Evolutionary conservation across 1,140 invertebrate genomes (phyloP), one percentile per base, ranked within the genome.

Genomic region (Bombus polaris): DNA sequence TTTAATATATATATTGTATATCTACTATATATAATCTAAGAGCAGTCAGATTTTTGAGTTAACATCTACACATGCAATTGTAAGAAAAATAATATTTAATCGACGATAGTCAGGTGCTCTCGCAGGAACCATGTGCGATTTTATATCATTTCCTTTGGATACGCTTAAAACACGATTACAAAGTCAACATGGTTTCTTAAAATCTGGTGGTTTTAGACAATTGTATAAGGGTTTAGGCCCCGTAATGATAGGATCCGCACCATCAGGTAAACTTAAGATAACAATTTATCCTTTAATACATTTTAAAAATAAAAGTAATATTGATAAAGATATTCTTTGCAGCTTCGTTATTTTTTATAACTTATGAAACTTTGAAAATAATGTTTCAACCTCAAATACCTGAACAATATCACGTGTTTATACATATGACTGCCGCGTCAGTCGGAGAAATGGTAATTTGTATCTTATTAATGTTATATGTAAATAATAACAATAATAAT

Each of bases 141-240:
- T 98, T 25, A 94, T 96, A 9, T 95, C 99, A 47, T 99, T 98
- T 94, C 99, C 99, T 10, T 94, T 99, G 83, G 99, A 99, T 94
- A 99, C 99, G 0, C 95, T 99, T 10, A 99, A 99, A 95, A 99
- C 99, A 15, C 95, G 99, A 39, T 94, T 99, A 25, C 99, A 99
- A 94, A 98, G 98, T 92, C 96, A 97, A 88, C 95, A 97, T 91
- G 99, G 99, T 42, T 99, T 99, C 94, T 95, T 96, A 89, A 97
- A 97, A 87, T 96, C 98, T 81, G 99, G 99, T 22, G 99, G 98
- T 6, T 99, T 99, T 91, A 96, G 95, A 73, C 97, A 97, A 71
- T 97, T 99, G 72, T 99, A 99, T 94, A 97, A 97, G 92, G 99
- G 99, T 28, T 92, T 99, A 13, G 96, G 97, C 0, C 98, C 98